Conservation (phyloP, 2,797 vertebrate genomes). For the Phaenicophaeus curvirostris region DNA sequence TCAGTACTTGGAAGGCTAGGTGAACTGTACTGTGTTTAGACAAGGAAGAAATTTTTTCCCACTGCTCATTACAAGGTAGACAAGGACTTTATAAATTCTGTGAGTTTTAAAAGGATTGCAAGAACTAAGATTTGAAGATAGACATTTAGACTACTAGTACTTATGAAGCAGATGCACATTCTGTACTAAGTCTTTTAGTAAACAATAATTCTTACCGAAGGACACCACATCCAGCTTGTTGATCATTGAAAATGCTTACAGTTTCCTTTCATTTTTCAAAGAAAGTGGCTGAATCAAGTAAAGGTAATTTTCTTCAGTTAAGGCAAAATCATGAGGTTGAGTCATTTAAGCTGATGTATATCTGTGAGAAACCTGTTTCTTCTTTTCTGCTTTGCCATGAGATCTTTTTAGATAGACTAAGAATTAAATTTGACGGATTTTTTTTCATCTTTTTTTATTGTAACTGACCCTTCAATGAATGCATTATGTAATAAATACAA, state of each 20-base stretch:
- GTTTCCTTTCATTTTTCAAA: conserved; percentile 32
- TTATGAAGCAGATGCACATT: background rate
- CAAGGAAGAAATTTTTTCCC: background rate
- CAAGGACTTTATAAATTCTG: conserved; percentile 14
- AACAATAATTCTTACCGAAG: conserved; percentile 15
- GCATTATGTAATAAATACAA: background rate
- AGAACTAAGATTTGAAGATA: background rate
- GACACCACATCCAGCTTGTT: background rate
- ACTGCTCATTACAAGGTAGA: background rate
- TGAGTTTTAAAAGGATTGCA: background rate
- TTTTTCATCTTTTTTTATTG: background rate
- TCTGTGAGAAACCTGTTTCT: background rate
- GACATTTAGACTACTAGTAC: background rate
- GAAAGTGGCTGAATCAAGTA: background rate
- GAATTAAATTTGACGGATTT: background rate
- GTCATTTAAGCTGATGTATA: background rate
- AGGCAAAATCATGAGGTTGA: background rate
- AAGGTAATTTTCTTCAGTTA: background rate
- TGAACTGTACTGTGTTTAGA: background rate
- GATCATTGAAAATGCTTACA: background rate
- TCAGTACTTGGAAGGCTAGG: conserved; percentile 1
- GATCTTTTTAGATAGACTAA: background rate
- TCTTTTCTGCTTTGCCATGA: background rate
- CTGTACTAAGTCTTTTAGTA: background rate
- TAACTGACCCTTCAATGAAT: background rate